Evolutionary conservation across 1,140 invertebrate genomes (phyloP), one percentile per base, ranked within the genome.

Genomic region (Aphidius gifuensis): DNA sequence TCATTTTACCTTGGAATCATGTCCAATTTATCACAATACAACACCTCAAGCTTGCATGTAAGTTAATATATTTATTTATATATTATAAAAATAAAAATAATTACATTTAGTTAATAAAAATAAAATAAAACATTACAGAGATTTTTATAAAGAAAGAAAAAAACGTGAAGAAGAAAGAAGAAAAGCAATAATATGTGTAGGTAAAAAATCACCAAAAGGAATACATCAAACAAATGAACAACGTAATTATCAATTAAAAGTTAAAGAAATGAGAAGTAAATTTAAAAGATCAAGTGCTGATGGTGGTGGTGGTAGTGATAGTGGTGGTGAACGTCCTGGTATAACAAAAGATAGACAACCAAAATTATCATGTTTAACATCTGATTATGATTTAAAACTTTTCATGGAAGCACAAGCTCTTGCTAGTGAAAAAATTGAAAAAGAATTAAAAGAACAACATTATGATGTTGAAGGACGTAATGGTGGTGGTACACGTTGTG

Each of bases 351-450:
- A 89, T 59, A 81, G 88, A 55, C 92, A 96, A 74, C 93, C 93
- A 0, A 83, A 87, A 48, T 78, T 97, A 3, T 84, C 85, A 6
- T 90, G 91, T 51, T 85, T 95, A 56, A 92, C 92, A 0, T 89
- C 93, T 1, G 90, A 94, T 60, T 97, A 95, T 79, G 95, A 98
- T 81, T 78, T 97, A 51, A 88, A 91, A 74, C 76, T 97, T 56
- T 98, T 97, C 76, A 84, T 90, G 70, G 94, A 97, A 73, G 95
- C 95, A 4, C 95, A 97, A 74, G 92, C 94, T 2, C 81, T 90
- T 55, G 93, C 94, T 2, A 93, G 92, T 66, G 92, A 96, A 74
- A 89, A 90, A 77, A 90, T 93, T 70, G 91, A 80, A 57, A 81
- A 80, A 32, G 80, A 80, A 62, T 48, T 77, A 9, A 80, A 76